These are phyloP conservation scores for Anthophora plumipes DNA, from an alignment of 2,888 invertebrate genomes.

Conservation along the genomic window DNA sequence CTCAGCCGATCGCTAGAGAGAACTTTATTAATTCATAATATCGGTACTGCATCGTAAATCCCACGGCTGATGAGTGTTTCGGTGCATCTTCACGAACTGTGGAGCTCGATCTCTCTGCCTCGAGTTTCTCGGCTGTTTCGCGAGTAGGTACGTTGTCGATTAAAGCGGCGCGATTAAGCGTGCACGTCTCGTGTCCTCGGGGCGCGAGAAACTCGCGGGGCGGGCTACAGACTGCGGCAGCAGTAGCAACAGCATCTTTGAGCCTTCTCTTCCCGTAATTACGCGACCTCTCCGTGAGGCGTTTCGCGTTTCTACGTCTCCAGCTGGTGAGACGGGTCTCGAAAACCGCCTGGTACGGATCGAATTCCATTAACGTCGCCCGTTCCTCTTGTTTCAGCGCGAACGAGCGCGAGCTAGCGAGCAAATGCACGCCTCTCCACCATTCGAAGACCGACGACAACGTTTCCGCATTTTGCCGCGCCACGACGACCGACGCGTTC, in stretches of 20 bases:
- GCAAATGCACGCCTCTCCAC: background rate
- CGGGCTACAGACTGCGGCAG: slow-evolving; percentile 23
- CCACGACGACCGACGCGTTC: slow-evolving; percentile 23
- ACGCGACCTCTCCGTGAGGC: slow-evolving; percentile 64
- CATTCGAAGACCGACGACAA: slow-evolving; percentile 54
- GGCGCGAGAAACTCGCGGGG: slow-evolving; percentile 39
- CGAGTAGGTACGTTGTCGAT: slow-evolving; percentile 58
- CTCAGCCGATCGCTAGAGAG: background rate
- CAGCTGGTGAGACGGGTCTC: slow-evolving; percentile 52
- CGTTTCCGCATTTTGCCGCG: slow-evolving; percentile 57
- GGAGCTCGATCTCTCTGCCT: slow-evolving; percentile 28
- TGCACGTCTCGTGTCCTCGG: slow-evolving; percentile 67
- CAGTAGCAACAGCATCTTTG: slow-evolving; percentile 69
- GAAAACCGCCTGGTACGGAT: slow-evolving; percentile 66
- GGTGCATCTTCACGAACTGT: slow-evolving; percentile 3
- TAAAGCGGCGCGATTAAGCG: slow-evolving; percentile 69
- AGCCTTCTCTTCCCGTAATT: slow-evolving; percentile 72
- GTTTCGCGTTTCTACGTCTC: slow-evolving; percentile 61
- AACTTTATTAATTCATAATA: background rate
- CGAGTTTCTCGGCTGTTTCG: slow-evolving; percentile 45
- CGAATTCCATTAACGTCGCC: slow-evolving; percentile 71
- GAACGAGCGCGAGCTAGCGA: slow-evolving; percentile 2
- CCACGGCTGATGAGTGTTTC: background rate
- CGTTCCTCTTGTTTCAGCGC: slow-evolving; percentile 32
- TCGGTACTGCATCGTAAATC: background rate